Evolutionary conservation across 2,888 invertebrate species (phyloP).

Genomic region (Cataglyphis albicans): DNA sequence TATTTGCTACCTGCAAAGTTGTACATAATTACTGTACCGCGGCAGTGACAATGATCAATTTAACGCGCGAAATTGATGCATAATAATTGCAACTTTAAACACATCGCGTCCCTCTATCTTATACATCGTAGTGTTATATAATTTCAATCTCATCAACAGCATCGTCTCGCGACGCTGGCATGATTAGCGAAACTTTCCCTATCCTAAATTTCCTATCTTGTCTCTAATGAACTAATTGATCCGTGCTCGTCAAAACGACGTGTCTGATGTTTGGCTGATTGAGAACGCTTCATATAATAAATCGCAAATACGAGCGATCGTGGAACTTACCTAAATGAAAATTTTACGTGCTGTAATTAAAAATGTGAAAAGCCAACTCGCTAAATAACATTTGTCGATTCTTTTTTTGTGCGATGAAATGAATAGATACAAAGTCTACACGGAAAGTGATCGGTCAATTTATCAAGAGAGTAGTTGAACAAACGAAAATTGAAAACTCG

Average conservation of each 20-base stretch:
- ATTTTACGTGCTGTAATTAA: neutral
- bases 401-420: neutral
- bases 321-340: constrained; percentile 18
- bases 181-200: constrained; percentile 34
- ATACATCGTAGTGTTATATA: neutral
- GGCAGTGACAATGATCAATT: constrained; percentile 54
- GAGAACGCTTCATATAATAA: constrained; percentile 20
- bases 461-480: constrained; percentile 26
- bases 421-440: neutral
- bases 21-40: constrained; percentile 68
- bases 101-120: constrained; percentile 7
- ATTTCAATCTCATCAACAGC: constrained; percentile 32
- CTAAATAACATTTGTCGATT: constrained; percentile 28
- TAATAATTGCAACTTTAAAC: constrained; percentile 37
- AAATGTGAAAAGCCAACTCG: neutral
- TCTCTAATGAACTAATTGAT: constrained; percentile 44
- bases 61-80: constrained; percentile 44
- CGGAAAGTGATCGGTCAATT: constrained; percentile 38
- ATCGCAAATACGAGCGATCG: constrained; percentile 24
- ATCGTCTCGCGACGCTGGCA: neutral
- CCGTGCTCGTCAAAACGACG: constrained; percentile 1
- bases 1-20: constrained; percentile 69
- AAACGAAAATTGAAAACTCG: constrained; percentile 49
- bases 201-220: constrained; percentile 34
- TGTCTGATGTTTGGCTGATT: neutral